These are phyloP conservation scores for Pipistrellus kuhlii DNA, from an alignment of 2,797 vertebrate species.

Conservation along the genomic window DNA sequence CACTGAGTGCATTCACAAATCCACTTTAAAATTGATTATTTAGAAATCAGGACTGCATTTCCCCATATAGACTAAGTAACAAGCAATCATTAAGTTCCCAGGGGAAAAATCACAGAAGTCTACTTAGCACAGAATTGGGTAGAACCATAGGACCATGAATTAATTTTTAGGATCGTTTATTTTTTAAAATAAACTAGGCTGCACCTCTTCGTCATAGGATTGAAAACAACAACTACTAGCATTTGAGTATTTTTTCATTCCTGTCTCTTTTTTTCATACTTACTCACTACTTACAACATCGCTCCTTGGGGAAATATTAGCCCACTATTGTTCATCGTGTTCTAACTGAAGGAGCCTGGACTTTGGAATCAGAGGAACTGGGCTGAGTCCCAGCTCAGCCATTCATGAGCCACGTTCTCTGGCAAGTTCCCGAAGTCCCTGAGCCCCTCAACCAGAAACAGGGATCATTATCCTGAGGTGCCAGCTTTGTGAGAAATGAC, in stretches of 20 bases:
- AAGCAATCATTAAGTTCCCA: constrained; percentile 22
- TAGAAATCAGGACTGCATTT: constrained; percentile 42
- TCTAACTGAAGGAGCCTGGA: background rate
- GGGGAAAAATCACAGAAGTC: background rate
- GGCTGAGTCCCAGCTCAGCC: background rate
- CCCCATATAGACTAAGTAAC: background rate
- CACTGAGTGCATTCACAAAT: background rate
- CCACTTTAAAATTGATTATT: constrained; percentile 42
- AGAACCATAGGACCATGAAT: background rate
- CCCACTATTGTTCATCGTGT: background rate
- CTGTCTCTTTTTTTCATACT: background rate
- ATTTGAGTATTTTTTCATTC: background rate
- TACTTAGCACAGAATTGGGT: background rate
- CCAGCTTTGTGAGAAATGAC: background rate
- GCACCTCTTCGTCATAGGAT: background rate
- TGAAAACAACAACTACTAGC: background rate
- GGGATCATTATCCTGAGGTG: background rate
- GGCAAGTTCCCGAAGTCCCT: background rate
- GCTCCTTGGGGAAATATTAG: background rate
- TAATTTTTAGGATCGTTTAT: background rate
- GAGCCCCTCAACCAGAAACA: background rate
- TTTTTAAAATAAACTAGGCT: background rate
- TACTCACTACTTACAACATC: background rate
- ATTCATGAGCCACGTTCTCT: background rate
- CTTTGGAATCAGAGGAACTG: background rate